Evolutionary conservation across 2,888 invertebrate species (phyloP).

Genomic region (Ophraella communa): DNA sequence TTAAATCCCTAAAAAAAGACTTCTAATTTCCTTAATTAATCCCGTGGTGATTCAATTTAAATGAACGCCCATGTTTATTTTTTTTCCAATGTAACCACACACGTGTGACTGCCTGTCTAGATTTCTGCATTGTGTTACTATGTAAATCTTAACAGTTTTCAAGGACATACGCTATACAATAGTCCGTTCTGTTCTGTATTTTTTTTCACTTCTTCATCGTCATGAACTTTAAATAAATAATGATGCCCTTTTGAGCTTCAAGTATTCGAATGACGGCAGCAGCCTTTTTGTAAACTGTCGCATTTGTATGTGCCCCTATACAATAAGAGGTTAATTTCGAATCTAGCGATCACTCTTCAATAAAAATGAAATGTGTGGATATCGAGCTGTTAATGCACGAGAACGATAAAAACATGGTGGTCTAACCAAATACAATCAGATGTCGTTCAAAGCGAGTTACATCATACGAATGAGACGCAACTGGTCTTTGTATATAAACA

Average conservation of each 20-base stretch:
- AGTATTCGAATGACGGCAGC: conserved; percentile 11
- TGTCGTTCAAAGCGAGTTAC: too few relatives aligned
- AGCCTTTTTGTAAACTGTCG: conserved; percentile 3
- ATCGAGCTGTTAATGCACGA: neutral
- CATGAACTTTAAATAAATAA: conserved; percentile 7
- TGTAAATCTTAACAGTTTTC: conserved; percentile 20
- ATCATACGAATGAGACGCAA: too few relatives aligned
- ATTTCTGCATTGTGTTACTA: conserved; percentile 17
- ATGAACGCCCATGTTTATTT: neutral
- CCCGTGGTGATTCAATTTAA: neutral
- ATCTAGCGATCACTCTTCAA: neutral
- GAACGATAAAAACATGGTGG: too few relatives aligned
- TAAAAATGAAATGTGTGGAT: neutral
- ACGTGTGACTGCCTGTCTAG: conserved; percentile 11
- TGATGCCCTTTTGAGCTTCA: conserved; percentile 5
- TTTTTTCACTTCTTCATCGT: neutral
- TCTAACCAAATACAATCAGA: too few relatives aligned
- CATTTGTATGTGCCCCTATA: conserved; percentile 15
- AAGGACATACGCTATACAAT: conserved; percentile 15
- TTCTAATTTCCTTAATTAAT: too few relatives aligned
- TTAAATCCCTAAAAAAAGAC: too few relatives aligned
- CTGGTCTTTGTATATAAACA: too few relatives aligned
- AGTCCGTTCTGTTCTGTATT: neutral
- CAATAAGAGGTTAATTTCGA: neutral
- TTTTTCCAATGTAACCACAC: neutral